These are phyloP conservation scores for Torymus texanus DNA, from an alignment of 2,888 invertebrate species.

Conservation along the genomic window DNA sequence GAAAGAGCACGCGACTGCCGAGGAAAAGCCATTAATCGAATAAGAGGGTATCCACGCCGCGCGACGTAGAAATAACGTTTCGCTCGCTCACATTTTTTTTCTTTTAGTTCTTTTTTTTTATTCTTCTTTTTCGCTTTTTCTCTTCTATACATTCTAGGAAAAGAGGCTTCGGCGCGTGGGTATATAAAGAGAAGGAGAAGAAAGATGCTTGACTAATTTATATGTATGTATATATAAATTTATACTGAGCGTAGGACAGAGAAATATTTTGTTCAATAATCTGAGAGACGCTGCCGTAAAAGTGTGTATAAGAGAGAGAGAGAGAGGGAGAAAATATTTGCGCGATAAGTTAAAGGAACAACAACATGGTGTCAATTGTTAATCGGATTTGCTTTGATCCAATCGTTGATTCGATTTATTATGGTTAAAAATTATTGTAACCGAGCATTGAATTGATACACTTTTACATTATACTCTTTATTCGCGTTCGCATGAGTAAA, in stretches of 20 bases:
- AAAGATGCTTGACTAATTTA: slow-evolving; percentile 39
- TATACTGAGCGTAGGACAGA: slow-evolving; percentile 6
- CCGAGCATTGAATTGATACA: too few species aligned
- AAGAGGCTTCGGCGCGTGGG: too few species aligned
- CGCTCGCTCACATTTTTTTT: slow-evolving; percentile 7
- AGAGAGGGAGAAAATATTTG: neutral
- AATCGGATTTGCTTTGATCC: too few species aligned
- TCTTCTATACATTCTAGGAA: neutral
- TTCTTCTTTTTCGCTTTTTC: slow-evolving; percentile 4
- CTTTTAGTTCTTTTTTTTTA: slow-evolving; percentile 15
- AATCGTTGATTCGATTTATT: too few species aligned
- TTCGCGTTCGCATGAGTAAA: too few species aligned
- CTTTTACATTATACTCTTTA: too few species aligned
- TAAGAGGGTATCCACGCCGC: slow-evolving; percentile 56
- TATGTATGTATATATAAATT: neutral
- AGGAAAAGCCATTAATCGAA: slow-evolving; percentile 66
- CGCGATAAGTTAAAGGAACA: neutral
- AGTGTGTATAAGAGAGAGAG: neutral
- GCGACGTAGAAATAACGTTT: slow-evolving; percentile 63
- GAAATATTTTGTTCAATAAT: slow-evolving; percentile 19
- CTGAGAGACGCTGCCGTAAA: neutral
- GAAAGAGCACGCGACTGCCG: slow-evolving; percentile 41
- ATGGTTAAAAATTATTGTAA: too few species aligned
- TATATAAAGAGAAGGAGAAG: too few species aligned
- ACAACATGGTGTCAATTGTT: too few species aligned